A percentile compares a stretch with the other conserved stretches of the same genome.
Conservation (phyloP, 2,797 vertebrate genomes). For the Sebastes jordani region DNA sequence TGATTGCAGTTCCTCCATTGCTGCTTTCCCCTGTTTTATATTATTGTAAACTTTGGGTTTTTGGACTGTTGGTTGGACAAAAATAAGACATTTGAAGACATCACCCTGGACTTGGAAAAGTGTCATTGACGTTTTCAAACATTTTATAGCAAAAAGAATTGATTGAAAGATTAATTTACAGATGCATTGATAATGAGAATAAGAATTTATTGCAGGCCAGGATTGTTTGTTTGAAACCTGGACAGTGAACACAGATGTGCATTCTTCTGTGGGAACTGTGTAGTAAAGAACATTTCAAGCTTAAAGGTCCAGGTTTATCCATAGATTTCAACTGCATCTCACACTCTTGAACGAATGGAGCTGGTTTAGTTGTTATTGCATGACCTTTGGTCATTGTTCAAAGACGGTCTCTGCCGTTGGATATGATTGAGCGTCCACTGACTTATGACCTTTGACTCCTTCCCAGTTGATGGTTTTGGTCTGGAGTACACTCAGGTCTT, state of each 20-base stretch:
- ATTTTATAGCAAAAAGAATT: not conserved
- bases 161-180: not conserved
- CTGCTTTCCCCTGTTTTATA: not conserved
- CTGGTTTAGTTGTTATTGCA: not conserved
- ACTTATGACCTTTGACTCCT: not conserved
- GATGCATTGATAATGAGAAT: not conserved
- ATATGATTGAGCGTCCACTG: not conserved
- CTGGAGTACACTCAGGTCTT: not conserved
- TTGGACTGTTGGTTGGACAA: not conserved
- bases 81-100: not conserved
- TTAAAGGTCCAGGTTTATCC: not conserved
- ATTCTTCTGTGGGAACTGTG: too few relatives aligned
- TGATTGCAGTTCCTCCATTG: not conserved
- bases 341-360: not conserved
- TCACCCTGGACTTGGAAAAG: not conserved
- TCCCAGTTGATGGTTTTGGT: not conserved
- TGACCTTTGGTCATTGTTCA: not conserved
- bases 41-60: not conserved
- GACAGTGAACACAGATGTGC: not conserved
- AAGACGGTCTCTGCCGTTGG: not conserved
- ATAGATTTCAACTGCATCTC: not conserved
- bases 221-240: not conserved
- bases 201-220: not conserved
- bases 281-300: not conserved
- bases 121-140: too few relatives aligned